phyloP scores from a whole-genome alignment of 2,113 vertebrate genomes.

The Dromaius novaehollandiae region DNA sequence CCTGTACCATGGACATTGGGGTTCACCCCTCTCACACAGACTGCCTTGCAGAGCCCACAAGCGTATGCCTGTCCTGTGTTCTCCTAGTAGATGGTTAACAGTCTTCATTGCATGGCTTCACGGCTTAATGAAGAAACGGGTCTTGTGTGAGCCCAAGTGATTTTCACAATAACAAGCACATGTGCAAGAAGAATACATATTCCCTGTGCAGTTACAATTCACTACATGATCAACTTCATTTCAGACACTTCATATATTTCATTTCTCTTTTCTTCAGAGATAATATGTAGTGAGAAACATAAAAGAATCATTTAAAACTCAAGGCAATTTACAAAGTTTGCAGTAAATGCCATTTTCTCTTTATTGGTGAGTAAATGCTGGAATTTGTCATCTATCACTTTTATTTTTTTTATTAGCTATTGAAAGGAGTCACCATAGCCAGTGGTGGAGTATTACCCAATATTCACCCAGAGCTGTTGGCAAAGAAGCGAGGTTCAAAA shows the following conservation, averaged over 20 bases:
- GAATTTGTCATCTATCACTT: not conserved
- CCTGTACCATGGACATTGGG: not conserved
- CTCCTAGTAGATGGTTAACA: not conserved
- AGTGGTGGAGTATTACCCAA: conserved; percentile 97
- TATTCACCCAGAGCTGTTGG: conserved; percentile 95
- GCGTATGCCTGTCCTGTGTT: not conserved
- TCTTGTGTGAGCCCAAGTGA: not conserved
- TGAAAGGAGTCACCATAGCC: conserved; percentile 97
- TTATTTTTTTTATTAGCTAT: conserved; percentile 76
- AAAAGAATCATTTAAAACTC: not conserved
- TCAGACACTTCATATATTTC: not conserved
- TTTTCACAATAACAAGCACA: not conserved
- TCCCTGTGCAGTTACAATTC: not conserved
- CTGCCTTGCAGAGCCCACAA: not conserved
- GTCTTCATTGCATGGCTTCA: not conserved
- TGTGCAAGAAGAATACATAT: not conserved
- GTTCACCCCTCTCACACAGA: not conserved
- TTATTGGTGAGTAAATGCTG: not conserved
- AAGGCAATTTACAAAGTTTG: not conserved
- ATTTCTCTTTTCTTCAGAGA: not conserved
- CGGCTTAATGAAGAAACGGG: not conserved
- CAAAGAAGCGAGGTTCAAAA: conserved; percentile 94
- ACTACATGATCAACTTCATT: not conserved
- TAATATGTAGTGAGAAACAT: not conserved
- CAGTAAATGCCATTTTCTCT: not conserved